These are phyloP conservation scores for Haliclystus octoradiatus DNA, from an alignment of 30 jellyfish, hydroid and myxozoan genomes.

Conservation along the genomic window DNA sequence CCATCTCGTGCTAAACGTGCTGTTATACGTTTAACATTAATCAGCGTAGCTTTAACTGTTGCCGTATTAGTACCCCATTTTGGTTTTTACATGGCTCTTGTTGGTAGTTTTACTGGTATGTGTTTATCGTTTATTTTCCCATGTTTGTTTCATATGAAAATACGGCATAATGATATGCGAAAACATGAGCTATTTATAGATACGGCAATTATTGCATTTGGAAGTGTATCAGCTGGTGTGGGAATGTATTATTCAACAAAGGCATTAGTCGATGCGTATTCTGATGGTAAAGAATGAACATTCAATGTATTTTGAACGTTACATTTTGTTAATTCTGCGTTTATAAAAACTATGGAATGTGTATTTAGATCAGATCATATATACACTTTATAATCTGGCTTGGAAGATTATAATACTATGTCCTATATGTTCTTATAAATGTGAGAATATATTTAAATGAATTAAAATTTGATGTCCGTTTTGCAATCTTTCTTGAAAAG, in stretches of 20 bases:
- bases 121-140: conserved; percentile 93
- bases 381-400: too few relatives aligned
- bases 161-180: conserved; percentile 62
- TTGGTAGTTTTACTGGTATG: conserved; percentile 98
- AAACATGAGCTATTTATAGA: conserved; percentile 52
- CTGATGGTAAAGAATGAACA: too few relatives aligned
- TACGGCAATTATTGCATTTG: conserved; percentile 68
- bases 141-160: conserved; percentile 88
- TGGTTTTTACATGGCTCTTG: conserved; percentile 93
- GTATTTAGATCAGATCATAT: too few relatives aligned
- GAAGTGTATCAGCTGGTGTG: conserved; percentile 95
- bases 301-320: too few relatives aligned
- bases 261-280: conserved; percentile 87
- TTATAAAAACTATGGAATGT: too few relatives aligned
- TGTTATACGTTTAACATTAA: conserved; percentile 45
- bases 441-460: too few relatives aligned
- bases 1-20: conserved; percentile 71
- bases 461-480: too few relatives aligned
- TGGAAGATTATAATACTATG: too few relatives aligned
- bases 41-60: conserved; percentile 82
- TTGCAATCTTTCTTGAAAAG: too few relatives aligned
- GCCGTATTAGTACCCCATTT: conserved; percentile 96
- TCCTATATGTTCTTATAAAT: too few relatives aligned
- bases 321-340: too few relatives aligned
- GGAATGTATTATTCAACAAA: conserved; percentile 94